Base-by-base conservation (phyloP, 2,797 vertebrate species). In the Chiloscyllium punctatum region DNA sequence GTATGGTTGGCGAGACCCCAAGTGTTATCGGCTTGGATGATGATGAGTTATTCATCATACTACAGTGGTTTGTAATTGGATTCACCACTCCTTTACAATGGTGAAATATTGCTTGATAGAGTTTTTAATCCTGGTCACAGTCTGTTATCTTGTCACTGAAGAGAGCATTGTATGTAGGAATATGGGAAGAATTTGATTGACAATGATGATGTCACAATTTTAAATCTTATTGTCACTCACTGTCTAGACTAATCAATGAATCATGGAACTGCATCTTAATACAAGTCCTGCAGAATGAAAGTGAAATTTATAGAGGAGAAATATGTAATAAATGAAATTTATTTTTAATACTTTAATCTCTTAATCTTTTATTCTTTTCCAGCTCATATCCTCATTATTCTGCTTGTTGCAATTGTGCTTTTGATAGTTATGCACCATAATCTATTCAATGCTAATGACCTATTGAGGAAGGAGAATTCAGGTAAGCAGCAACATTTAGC, bases 381-480 rank as follows among this genome's bases (percentile, higher is more conserved):
- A 99, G 99, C 99, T 95, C 99, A 99, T 96, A 98, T 98, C 96
- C 91, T 98, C 96, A 98, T 99, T 96, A 98, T 99, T 68, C 96
- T 98, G 94, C 97, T 99, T 96, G 98, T 98, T 95, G 97, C 97
- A 95, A 96, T 98, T 72, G 98, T 99, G 96, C 99, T 99, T 97
- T 97, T 99, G 96, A 97, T 99, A 95, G 97, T 99, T 96, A 97
- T 99, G 96, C 98, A 99, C 96, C 98, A 98, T 96, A 99, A 99
- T 97, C 98, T 99, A 94, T 98, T 99, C 7, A 98, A 98, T 96
- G 98, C 99, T 96, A 98, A 98, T 96, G 99, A 99, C 97, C 98
- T 99, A 96, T 96, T 99, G 96, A 98, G 97, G 96, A 98, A 97
- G 92, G 98, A 99, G 94, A 97, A 97, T 96, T 97, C 98, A 98